phyloP scores from a whole-genome alignment of 1,140 invertebrate species.

The Pentalonia nigronervosa region DNA sequence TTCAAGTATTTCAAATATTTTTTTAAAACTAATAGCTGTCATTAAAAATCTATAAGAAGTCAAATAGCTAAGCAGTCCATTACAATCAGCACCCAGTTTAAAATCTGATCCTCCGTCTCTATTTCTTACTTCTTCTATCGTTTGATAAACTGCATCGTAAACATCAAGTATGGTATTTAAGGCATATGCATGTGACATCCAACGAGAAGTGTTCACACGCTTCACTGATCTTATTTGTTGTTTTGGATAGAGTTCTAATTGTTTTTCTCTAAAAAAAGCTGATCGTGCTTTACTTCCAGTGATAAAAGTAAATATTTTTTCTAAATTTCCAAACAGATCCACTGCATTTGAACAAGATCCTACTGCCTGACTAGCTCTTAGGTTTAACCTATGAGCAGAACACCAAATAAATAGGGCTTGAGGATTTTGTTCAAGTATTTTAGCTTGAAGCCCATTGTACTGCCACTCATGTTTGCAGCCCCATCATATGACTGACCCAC shows the following conservation, averaged over 20 bases:
- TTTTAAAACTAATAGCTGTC: slow-evolving; percentile 8
- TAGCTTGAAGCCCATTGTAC: slow-evolving; percentile 9
- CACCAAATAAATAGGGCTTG: slow-evolving; percentile 37
- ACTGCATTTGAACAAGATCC: slow-evolving; percentile 1
- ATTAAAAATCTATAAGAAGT: background rate
- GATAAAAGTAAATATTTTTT: slow-evolving; percentile 28
- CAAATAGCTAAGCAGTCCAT: background rate
- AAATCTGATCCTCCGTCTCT: background rate
- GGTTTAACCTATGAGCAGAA: slow-evolving; percentile 20
- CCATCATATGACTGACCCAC: slow-evolving; percentile 41
- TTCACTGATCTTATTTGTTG: background rate
- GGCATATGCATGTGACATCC: slow-evolving; percentile 9
- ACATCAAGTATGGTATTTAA: slow-evolving; percentile 1
- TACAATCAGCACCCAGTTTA: slow-evolving; percentile 3
- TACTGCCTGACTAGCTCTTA: background rate
- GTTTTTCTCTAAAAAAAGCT: slow-evolving; percentile 6
- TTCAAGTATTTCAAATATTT: slow-evolving; percentile 18
- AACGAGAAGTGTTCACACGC: slow-evolving; percentile 9
- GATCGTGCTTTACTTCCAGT: background rate
- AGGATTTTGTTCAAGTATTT: background rate
- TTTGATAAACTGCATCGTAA: background rate
- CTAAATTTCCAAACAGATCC: background rate
- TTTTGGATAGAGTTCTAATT: slow-evolving; percentile 5
- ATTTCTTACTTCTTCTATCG: background rate
- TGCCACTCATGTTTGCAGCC: slow-evolving; percentile 25